Evolutionary conservation across 1,140 invertebrate species (phyloP).

Genomic region (Sitophilus oryzae): DNA sequence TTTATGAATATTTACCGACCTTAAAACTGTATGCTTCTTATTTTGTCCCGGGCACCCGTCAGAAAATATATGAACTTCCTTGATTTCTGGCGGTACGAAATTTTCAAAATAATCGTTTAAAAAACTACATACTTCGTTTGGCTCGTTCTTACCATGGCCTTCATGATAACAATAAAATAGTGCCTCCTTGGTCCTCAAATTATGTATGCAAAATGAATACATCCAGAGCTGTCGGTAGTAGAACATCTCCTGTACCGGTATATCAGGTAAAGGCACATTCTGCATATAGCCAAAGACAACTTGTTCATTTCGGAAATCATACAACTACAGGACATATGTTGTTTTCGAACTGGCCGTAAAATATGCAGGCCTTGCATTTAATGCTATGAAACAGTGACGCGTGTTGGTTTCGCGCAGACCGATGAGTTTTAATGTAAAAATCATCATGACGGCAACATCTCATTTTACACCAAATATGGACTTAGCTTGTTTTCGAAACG

Average conservation of each 20-base stretch:
- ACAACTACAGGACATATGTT: too few species aligned
- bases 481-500: too few species aligned
- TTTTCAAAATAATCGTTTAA: conserved; percentile 2
- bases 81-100: neutral
- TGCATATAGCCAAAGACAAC: conserved; percentile 41
- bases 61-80: conserved; percentile 4
- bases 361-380: too few species aligned
- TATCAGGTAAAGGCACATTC: conserved; percentile 29
- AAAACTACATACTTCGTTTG: conserved; percentile 1
- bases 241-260: conserved; percentile 14
- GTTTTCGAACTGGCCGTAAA: too few species aligned
- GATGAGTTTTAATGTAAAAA: too few species aligned
- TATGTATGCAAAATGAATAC: conserved; percentile 2
- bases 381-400: too few species aligned
- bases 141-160: too few species aligned
- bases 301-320: too few species aligned
- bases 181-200: conserved; percentile 7
- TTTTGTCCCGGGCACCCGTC: conserved; percentile 3
- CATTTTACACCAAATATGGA: too few species aligned
- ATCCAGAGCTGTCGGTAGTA: conserved; percentile 7
- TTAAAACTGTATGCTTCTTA: conserved; percentile 2
- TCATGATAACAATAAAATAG: neutral
- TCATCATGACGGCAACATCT: too few species aligned
- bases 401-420: too few species aligned
- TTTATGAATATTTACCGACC: neutral